Evolutionary conservation across 2,113 vertebrate genomes (phyloP).

Genomic region (Amblyopsis rosae): DNA sequence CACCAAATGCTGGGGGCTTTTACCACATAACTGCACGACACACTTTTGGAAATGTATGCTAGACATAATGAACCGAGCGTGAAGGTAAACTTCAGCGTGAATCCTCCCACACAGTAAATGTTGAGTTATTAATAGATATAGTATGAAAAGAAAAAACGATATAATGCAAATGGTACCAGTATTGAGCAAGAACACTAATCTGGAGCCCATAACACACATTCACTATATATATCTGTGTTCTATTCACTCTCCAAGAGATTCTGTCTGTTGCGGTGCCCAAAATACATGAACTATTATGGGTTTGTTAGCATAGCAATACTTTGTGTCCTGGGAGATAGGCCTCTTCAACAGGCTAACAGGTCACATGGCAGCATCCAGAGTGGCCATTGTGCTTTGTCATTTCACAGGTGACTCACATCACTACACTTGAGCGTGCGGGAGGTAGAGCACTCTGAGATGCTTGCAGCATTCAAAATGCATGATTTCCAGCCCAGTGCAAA

Average conservation of each 20-base stretch:
- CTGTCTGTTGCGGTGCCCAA: constrained; percentile 6
- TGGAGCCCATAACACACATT: constrained; percentile 20
- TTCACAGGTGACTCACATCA: constrained; percentile 82
- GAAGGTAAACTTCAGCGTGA: constrained; percentile 71
- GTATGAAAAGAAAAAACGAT: constrained; percentile 24
- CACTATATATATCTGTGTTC: not conserved
- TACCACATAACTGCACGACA: constrained; percentile 67
- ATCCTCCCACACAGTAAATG: constrained; percentile 56
- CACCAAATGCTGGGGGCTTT: constrained; percentile 68
- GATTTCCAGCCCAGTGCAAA: constrained; percentile 80
- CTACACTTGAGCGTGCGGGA: constrained; percentile 77
- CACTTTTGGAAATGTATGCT: constrained; percentile 65
- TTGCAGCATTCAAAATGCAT: constrained; percentile 78
- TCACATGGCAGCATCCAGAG: constrained; percentile 71
- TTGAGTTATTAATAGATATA: constrained; percentile 57
- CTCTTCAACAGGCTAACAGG: constrained; percentile 78
- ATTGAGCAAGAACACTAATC: constrained; percentile 18
- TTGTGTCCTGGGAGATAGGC: constrained; percentile 75
- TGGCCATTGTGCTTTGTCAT: constrained; percentile 81
- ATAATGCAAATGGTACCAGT: constrained; percentile 26
- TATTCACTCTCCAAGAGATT: constrained; percentile 2
- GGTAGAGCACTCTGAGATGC: constrained; percentile 76
- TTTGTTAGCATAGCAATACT: constrained; percentile 70
- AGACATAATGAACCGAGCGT: constrained; percentile 66
- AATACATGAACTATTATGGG: constrained; percentile 44